These are phyloP conservation scores for Oscheius sp. DNA, from an alignment of 2,888 invertebrate genomes.

Conservation along the genomic window DNA sequence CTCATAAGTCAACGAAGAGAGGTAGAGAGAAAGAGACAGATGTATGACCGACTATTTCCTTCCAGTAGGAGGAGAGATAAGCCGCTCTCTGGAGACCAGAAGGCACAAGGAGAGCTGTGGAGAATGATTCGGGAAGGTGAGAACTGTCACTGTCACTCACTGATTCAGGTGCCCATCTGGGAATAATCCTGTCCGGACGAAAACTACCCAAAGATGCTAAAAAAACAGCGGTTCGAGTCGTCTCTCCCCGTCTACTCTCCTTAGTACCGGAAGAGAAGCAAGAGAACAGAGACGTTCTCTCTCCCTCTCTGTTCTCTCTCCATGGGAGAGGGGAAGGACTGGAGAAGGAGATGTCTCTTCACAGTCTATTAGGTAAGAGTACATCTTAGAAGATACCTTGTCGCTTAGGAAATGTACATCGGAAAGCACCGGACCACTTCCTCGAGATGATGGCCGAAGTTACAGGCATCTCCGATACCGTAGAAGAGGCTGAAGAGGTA, in stretches of 20 bases:
- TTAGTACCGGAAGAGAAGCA: conserved; percentile 60
- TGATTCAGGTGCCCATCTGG: conserved; percentile 51
- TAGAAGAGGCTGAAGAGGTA: conserved; percentile 43
- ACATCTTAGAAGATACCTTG: neutral
- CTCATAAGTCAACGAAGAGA: too few relatives aligned
- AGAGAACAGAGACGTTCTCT: conserved; percentile 57
- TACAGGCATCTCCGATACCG: conserved; percentile 55
- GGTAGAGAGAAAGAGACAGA: too few relatives aligned
- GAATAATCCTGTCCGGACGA: conserved; percentile 47
- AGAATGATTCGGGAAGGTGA: too few relatives aligned
- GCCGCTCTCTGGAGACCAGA: too few relatives aligned
- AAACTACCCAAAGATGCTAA: conserved; percentile 49
- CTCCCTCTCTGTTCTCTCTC: conserved; percentile 64
- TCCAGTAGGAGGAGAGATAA: too few relatives aligned
- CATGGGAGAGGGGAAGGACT: conserved; percentile 58
- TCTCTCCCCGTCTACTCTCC: conserved; percentile 62
- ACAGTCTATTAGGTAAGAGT: neutral
- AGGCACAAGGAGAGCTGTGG: too few relatives aligned
- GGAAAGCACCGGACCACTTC: conserved; percentile 57
- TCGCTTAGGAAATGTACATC: conserved; percentile 29
- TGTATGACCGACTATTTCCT: too few relatives aligned
- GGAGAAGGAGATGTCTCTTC: conserved; percentile 46
- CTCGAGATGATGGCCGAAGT: conserved; percentile 66
- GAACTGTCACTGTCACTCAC: conserved; percentile 1
- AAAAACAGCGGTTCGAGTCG: conserved; percentile 44